These are phyloP conservation scores for Dusona sp. DNA, from an alignment of 2,888 invertebrate species.

Conservation along the genomic window DNA sequence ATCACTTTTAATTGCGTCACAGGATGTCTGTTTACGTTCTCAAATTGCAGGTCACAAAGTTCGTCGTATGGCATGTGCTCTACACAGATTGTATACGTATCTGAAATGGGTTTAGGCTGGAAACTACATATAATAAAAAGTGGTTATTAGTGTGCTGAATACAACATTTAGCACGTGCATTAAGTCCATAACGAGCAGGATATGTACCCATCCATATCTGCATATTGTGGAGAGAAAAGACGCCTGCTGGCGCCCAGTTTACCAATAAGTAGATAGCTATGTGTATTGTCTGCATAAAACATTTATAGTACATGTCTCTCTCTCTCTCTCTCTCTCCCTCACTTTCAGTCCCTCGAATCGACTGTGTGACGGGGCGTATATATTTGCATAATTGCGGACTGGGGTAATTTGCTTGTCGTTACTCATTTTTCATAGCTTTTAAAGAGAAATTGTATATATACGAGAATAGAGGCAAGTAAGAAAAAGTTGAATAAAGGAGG, in stretches of 20 bases:
- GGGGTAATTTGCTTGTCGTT: slow-evolving; percentile 76
- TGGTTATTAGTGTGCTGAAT: slow-evolving; percentile 29
- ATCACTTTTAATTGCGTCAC: slow-evolving; percentile 9
- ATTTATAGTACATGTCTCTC: slow-evolving; percentile 8
- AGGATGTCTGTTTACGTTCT: not conserved
- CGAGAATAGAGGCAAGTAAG: slow-evolving; percentile 1
- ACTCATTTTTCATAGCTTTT: slow-evolving; percentile 77
- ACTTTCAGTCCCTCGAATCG: slow-evolving; percentile 43
- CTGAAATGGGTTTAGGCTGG: slow-evolving; percentile 11
- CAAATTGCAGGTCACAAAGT: not conserved
- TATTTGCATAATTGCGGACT: slow-evolving; percentile 76
- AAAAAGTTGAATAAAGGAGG: slow-evolving; percentile 43
- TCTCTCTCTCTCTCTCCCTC: slow-evolving; percentile 22
- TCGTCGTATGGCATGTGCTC: not conserved
- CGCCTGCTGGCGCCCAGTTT: slow-evolving; percentile 55
- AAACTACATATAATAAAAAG: slow-evolving; percentile 29
- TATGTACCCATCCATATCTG: slow-evolving; percentile 35
- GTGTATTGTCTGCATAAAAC: slow-evolving; percentile 24
- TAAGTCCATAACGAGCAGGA: slow-evolving; percentile 10
- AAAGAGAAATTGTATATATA: slow-evolving; percentile 49
- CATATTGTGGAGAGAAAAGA: slow-evolving; percentile 55
- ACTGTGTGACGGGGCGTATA: slow-evolving; percentile 55
- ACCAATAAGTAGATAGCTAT: slow-evolving; percentile 52
- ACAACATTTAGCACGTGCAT: slow-evolving; percentile 31
- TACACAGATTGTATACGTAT: not conserved